Conservation (phyloP, 2,113 vertebrate species). For the Podocnemis expansa region DNA sequence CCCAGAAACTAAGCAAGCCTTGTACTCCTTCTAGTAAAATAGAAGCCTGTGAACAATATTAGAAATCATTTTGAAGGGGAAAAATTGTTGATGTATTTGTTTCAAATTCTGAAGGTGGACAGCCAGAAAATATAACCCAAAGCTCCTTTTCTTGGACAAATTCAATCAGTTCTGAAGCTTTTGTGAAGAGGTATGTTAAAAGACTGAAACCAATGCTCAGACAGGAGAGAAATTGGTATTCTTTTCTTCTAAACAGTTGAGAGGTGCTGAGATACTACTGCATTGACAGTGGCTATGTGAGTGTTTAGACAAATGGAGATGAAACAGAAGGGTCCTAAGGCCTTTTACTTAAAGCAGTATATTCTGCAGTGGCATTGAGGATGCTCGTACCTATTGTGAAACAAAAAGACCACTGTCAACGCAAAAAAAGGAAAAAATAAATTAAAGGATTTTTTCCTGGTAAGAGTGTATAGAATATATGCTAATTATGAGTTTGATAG, state of each 20-base stretch:
- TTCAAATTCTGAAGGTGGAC: background rate
- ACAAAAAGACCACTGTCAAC: no score
- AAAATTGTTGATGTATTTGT: background rate
- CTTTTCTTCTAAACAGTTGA: background rate
- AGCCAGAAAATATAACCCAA: background rate
- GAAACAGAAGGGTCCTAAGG: background rate
- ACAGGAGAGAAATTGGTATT: background rate
- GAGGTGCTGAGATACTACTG: background rate
- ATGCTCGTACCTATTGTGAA: no score
- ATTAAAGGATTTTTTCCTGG: no score
- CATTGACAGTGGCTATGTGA: background rate
- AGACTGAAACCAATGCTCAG: background rate
- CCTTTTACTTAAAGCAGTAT: background rate
- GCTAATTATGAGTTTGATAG: background rate
- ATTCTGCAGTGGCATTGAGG: background rate
- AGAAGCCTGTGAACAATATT: background rate
- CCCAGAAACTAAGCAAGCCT: background rate
- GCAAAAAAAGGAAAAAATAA: no score
- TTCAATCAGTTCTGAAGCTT: conserved; percentile 1
- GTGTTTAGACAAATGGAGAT: background rate
- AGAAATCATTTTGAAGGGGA: conserved; percentile 2
- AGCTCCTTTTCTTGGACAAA: background rate
- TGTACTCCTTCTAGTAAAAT: background rate
- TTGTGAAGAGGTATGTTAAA: background rate
- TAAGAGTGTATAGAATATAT: background rate